phyloP scores from a whole-genome alignment of 2,888 invertebrate species.

The Neria commutata region DNA sequence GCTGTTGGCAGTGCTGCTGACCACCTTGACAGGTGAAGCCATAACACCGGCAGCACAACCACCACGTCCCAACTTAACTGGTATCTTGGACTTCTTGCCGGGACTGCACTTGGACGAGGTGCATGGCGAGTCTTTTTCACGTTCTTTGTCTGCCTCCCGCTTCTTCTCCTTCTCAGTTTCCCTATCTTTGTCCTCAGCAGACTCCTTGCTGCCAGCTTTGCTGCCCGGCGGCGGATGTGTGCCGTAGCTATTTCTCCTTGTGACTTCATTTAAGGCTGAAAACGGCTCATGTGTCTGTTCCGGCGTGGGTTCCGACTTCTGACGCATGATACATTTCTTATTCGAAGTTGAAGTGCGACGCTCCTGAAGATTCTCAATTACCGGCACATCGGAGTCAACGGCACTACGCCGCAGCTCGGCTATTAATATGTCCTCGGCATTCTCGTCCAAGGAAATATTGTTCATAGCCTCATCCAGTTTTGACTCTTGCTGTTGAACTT shows the following conservation, averaged over 20 bases:
- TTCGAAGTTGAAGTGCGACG: constrained; percentile 49
- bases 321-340: constrained; percentile 47
- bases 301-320: constrained; percentile 60
- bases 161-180: constrained; percentile 41
- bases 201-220: constrained; percentile 34
- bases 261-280: constrained; percentile 14
- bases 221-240: constrained; percentile 59
- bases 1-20: constrained; percentile 30
- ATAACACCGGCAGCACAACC: constrained; percentile 48
- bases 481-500: constrained; percentile 55
- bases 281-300: constrained; percentile 31
- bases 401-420: constrained; percentile 57
- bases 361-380: constrained; percentile 46
- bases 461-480: constrained; percentile 55
- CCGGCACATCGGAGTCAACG: constrained; percentile 47
- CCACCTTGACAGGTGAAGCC: constrained; percentile 63
- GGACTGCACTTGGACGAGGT: constrained; percentile 54
- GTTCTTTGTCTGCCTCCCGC: constrained; percentile 36
- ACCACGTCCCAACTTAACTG: constrained; percentile 51
- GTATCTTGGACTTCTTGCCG: constrained; percentile 62
- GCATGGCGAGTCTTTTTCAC: constrained; percentile 31
- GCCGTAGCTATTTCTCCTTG: constrained; percentile 45
- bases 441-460: constrained; percentile 54
- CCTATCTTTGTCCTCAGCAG: constrained; percentile 47
- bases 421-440: constrained; percentile 58